phyloP scores from a whole-genome alignment of 2,797 vertebrate genomes.

The Setipinna tenuifilis region DNA sequence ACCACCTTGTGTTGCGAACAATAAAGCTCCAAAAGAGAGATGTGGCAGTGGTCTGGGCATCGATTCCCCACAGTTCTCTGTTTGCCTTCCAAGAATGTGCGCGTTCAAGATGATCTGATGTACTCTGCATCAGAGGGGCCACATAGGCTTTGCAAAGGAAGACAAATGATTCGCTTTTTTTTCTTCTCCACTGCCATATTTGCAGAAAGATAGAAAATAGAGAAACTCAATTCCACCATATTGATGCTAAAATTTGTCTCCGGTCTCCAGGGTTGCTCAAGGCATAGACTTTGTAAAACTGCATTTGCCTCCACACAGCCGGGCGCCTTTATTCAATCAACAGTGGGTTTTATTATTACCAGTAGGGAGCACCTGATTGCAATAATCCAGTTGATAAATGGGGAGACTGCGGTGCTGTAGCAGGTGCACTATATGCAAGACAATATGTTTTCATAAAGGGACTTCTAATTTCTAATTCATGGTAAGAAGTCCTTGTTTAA shows the following conservation, averaged over 20 bases:
- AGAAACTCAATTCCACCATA: constrained; percentile 67
- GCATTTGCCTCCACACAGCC: constrained; percentile 64
- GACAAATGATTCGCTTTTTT: constrained; percentile 51
- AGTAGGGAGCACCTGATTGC: constrained; percentile 66
- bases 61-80: constrained; percentile 27
- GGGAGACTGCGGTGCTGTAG: constrained; percentile 51
- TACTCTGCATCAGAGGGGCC: constrained; percentile 53
- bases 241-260: constrained; percentile 65
- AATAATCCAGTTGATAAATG: constrained; percentile 72
- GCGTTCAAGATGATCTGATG: constrained; percentile 50
- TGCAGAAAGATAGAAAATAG: constrained; percentile 50
- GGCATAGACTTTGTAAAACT: constrained; percentile 67
- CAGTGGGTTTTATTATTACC: constrained; percentile 63
- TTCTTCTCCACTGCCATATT: constrained; percentile 43
- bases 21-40: not conserved
- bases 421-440: constrained; percentile 64
- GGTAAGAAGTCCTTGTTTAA: constrained; percentile 57
- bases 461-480: constrained; percentile 63
- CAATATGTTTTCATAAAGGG: constrained; percentile 75
- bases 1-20: not conserved
- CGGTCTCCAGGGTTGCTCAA: constrained; percentile 56
- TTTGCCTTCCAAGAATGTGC: constrained; percentile 54
- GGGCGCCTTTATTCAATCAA: constrained; percentile 70
- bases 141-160: constrained; percentile 56
- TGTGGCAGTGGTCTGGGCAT: not conserved